Evolutionary conservation across 2,797 vertebrate species (phyloP).

Genomic region (Anableps anableps): DNA sequence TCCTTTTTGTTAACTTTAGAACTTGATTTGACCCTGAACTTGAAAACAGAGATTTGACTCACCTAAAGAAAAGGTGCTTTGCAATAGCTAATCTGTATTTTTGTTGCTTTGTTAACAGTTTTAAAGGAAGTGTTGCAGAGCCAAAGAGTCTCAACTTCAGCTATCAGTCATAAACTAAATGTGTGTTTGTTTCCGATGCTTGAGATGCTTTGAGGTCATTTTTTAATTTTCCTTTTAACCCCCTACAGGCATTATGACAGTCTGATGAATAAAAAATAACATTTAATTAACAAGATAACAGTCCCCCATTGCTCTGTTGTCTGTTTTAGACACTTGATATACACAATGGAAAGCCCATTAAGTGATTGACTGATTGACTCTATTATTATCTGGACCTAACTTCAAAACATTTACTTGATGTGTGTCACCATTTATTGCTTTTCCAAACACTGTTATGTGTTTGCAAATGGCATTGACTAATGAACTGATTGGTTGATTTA

Average conservation of each 20-base stretch:
- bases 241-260: conserved; percentile 17
- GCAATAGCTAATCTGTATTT: conserved; percentile 27
- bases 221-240: conserved; percentile 9
- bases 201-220: conserved; percentile 11
- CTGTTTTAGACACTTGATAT: conserved; percentile 31
- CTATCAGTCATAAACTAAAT: conserved; percentile 33
- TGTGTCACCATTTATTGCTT: conserved; percentile 27
- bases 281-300: conserved; percentile 37
- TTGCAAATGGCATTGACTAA: conserved; percentile 15
- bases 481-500: conserved; percentile 14
- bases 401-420: conserved; percentile 20
- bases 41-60: conserved; percentile 13
- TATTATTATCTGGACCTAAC: conserved; percentile 11
- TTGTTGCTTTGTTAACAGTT: conserved; percentile 17
- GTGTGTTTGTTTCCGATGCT: conserved; percentile 17
- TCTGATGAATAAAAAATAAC: conserved; percentile 41
- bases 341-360: conserved; percentile 11
- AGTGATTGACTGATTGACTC: conserved; percentile 29
- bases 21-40: conserved; percentile 21
- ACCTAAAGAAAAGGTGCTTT: conserved; percentile 25
- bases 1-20: conserved; percentile 23
- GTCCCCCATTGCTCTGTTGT: conserved; percentile 32
- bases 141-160: conserved; percentile 32
- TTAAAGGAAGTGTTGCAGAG: conserved; percentile 15
- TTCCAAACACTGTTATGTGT: background rate